phyloP scores from a whole-genome alignment of 2,797 vertebrate genomes.

The Semotilus atromaculatus region DNA sequence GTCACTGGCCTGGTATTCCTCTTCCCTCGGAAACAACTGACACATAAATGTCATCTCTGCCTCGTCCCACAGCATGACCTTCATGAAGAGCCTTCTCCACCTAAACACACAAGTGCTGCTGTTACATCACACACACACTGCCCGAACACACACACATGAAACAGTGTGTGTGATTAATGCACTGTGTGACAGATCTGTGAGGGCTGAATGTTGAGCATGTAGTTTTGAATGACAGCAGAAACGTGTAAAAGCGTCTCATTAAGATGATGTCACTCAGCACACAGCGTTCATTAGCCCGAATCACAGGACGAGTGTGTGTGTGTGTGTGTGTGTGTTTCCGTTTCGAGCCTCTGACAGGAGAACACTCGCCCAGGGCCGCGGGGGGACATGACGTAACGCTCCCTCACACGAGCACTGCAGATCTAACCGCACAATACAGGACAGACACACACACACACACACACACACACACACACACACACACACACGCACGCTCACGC shows the following conservation, averaged over 20 bases:
- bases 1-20: background rate
- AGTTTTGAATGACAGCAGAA: background rate
- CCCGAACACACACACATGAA: background rate
- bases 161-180: background rate
- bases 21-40: background rate
- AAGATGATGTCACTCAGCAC: slow-evolving; percentile 60
- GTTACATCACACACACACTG: background rate
- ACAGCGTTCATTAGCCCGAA: slow-evolving; percentile 70
- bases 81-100: background rate
- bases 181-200: background rate
- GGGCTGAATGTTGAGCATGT: background rate
- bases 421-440: background rate
- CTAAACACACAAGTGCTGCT: background rate
- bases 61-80: background rate
- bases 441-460: background rate
- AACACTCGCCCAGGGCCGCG: slow-evolving; percentile 61
- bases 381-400: slow-evolving; percentile 64
- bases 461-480: background rate
- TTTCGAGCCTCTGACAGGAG: slow-evolving; percentile 60
- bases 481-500: too few relatives aligned
- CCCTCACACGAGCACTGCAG: slow-evolving; percentile 46
- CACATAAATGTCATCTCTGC: background rate
- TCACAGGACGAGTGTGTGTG: slow-evolving; percentile 55
- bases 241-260: slow-evolving; percentile 40
- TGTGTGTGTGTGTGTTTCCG: slow-evolving; percentile 63